A percentile compares a stretch with the other conserved stretches of the same genome.
Conservation (phyloP, 23 tunicate species). For the Halocynthia aurantium region DNA sequence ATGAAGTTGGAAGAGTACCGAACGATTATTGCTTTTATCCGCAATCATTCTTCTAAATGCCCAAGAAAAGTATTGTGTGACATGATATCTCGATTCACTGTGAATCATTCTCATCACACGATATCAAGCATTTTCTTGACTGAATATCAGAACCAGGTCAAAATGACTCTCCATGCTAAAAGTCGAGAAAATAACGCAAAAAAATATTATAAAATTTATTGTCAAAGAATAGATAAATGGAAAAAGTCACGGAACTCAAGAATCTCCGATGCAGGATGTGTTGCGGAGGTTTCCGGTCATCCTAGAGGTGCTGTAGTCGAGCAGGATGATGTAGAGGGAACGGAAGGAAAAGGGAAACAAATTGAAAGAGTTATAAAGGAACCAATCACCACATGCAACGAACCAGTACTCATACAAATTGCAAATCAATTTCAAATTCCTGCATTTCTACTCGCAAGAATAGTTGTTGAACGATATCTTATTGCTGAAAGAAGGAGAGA, state of each 20-base stretch:
- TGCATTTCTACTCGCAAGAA: slow-evolving; percentile 37
- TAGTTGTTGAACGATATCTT: slow-evolving; percentile 29
- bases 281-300: too few species aligned
- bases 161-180: slow-evolving; percentile 17
- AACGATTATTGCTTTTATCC: slow-evolving; percentile 16
- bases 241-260: too few species aligned
- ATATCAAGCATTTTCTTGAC: slow-evolving; percentile 47
- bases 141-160: slow-evolving; percentile 31
- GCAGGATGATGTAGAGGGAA: too few species aligned
- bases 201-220: slow-evolving; percentile 9
- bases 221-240: background rate
- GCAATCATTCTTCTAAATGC: background rate
- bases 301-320: too few species aligned
- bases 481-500: background rate
- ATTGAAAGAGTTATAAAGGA: too few species aligned
- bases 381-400: background rate
- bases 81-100: slow-evolving; percentile 18
- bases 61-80: slow-evolving; percentile 6
- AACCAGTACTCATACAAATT: slow-evolving; percentile 21
- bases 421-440: slow-evolving; percentile 26
- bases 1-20: slow-evolving; percentile 42
- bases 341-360: too few species aligned
- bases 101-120: slow-evolving; percentile 12
- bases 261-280: too few species aligned
- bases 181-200: background rate